These are phyloP conservation scores for Raja brachyura DNA, from an alignment of 2,113 vertebrate species.

Conservation along the genomic window DNA sequence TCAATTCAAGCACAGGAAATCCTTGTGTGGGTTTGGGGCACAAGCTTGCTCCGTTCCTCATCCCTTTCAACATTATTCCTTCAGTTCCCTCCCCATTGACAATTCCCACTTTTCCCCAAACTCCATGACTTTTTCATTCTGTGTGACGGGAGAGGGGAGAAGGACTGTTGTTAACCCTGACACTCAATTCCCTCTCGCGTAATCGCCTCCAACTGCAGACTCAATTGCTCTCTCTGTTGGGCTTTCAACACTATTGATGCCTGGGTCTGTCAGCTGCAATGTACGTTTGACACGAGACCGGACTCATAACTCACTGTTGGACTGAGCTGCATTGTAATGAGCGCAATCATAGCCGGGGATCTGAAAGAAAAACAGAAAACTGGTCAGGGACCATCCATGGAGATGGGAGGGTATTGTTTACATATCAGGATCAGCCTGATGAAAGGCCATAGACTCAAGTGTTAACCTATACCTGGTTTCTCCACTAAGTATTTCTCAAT, in stretches of 20 bases:
- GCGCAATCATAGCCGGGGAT: not conserved
- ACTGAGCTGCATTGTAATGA: not conserved
- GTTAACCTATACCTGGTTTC: not conserved
- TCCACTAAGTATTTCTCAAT: not conserved
- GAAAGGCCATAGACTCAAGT: not conserved
- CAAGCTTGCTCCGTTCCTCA: not conserved
- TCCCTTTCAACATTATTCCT: not conserved
- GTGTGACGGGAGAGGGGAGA: not conserved
- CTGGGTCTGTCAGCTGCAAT: not conserved
- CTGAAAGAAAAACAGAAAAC: not conserved
- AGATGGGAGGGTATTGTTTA: not conserved
- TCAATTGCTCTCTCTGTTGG: not conserved
- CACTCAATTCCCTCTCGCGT: not conserved
- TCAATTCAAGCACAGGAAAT: not conserved
- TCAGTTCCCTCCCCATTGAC: not conserved
- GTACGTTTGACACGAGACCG: not conserved
- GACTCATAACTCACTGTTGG: not conserved
- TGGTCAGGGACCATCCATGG: not conserved
- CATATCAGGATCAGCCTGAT: not conserved
- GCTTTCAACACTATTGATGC: not conserved
- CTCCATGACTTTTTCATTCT: not conserved
- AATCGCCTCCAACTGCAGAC: not conserved
- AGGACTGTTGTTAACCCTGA: not conserved
- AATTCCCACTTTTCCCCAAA: not conserved
- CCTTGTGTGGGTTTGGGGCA: not conserved